phyloP scores from a whole-genome alignment of 2,888 invertebrate genomes.

The Dynastes tityus region DNA sequence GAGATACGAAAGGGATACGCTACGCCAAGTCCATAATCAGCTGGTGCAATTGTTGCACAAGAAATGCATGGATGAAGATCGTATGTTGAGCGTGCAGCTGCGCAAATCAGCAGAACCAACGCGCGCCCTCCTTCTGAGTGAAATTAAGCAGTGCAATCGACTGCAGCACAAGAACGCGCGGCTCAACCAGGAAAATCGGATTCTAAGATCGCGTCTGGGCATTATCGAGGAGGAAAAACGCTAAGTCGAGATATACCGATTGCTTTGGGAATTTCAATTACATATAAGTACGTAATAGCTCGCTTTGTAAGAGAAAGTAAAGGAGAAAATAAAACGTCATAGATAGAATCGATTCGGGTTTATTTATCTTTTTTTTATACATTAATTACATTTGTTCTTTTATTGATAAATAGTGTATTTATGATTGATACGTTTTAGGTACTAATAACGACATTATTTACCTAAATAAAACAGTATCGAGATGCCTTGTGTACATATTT shows the following conservation, averaged over 20 bases:
- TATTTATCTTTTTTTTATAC: not conserved
- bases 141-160: conserved; percentile 52
- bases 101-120: conserved; percentile 59
- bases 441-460: too few species aligned
- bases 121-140: conserved; percentile 62
- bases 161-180: conserved; percentile 49
- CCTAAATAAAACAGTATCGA: too few species aligned
- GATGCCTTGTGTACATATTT: too few species aligned
- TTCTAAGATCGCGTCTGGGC: conserved; percentile 41
- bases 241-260: not conserved
- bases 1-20: conserved; percentile 63
- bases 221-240: not conserved
- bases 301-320: not conserved
- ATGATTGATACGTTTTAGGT: too few species aligned
- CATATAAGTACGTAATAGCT: not conserved
- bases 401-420: too few species aligned
- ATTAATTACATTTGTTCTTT: too few species aligned
- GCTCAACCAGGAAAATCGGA: conserved; percentile 46
- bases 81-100: conserved; percentile 59
- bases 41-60: conserved; percentile 63
- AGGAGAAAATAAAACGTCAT: not conserved
- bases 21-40: conserved; percentile 64
- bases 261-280: not conserved
- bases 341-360: not conserved
- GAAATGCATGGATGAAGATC: conserved; percentile 64